Conservation (phyloP, 2,797 vertebrate species). For the Fratercula arctica region DNA sequence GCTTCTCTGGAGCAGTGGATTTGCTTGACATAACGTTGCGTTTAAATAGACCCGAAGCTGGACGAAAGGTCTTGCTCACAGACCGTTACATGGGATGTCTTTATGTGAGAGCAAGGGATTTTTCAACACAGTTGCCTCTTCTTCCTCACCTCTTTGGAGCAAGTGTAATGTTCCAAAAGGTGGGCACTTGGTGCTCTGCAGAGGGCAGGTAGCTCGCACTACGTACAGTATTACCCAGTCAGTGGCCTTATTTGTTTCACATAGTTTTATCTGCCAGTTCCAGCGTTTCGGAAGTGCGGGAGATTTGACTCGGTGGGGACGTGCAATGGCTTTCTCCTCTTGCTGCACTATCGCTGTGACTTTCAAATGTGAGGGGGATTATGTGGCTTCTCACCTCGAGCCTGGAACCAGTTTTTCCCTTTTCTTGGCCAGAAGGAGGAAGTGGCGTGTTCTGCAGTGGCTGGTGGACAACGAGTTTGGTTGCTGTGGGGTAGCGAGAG, state of each 20-base stretch:
- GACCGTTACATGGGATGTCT: neutral
- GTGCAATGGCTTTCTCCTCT: neutral
- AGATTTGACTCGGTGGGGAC: neutral
- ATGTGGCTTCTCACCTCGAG: neutral
- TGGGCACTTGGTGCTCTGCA: neutral
- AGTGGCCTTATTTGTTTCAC: neutral
- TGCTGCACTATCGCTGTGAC: neutral
- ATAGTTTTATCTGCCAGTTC: neutral
- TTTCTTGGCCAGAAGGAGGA: neutral
- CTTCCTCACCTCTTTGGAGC: neutral
- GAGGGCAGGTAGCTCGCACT: neutral
- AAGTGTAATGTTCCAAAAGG: neutral
- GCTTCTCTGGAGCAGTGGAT: neutral
- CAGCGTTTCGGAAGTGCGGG: neutral
- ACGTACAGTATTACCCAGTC: neutral
- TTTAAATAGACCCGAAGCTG: neutral
- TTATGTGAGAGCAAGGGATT: neutral
- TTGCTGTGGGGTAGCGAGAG: neutral
- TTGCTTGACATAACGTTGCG: neutral
- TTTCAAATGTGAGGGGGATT: neutral
- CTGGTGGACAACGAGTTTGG: neutral
- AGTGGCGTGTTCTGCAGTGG: fast-evolving
- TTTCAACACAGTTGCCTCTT: neutral
- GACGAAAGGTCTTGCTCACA: neutral
- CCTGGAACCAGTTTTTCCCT: neutral